phyloP scores from a whole-genome alignment of 2,113 vertebrate genomes.

The Scatophagus argus region DNA sequence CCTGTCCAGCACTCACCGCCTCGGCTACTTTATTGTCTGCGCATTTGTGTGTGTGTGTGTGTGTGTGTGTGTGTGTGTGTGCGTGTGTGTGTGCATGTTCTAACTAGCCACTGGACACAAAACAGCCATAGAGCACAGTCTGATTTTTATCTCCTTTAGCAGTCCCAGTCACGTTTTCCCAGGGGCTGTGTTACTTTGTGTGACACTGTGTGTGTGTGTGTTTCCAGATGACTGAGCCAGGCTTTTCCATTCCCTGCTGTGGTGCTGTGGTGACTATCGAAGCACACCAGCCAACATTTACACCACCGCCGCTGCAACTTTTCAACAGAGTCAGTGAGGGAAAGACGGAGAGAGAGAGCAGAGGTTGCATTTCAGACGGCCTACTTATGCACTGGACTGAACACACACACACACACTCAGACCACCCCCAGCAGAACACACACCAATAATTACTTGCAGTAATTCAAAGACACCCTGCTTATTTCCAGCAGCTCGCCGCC shows the following conservation, averaged over 20 bases:
- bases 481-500: slow-evolving; percentile 45
- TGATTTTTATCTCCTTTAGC: slow-evolving; percentile 74
- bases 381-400: slow-evolving; percentile 49
- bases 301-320: slow-evolving; percentile 40
- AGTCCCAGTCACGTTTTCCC: slow-evolving; percentile 77
- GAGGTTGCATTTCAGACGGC: slow-evolving; percentile 35
- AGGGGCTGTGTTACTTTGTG: slow-evolving; percentile 56
- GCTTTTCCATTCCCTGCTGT: slow-evolving; percentile 72
- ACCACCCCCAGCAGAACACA: slow-evolving; percentile 62
- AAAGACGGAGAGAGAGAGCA: slow-evolving; percentile 18
- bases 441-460: slow-evolving; percentile 66
- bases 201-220: slow-evolving; percentile 29
- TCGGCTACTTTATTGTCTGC: slow-evolving; percentile 25
- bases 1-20: slow-evolving; percentile 13
- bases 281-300: slow-evolving; percentile 65
- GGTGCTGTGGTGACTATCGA: slow-evolving; percentile 60
- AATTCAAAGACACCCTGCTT: slow-evolving; percentile 61
- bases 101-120: slow-evolving; percentile 62
- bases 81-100: slow-evolving; percentile 31
- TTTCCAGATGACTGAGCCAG: slow-evolving; percentile 79
- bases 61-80: slow-evolving; percentile 23
- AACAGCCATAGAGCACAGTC: slow-evolving; percentile 57
- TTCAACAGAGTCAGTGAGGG: slow-evolving; percentile 33
- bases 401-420: background rate
- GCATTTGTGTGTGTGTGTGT: slow-evolving; percentile 11